A percentile compares a stretch with the other conserved stretches of the same genome.
These are phyloP conservation scores for Leptobrachium ailaonicum DNA, from an alignment of 2,113 vertebrate genomes.

Conservation along the genomic window DNA sequence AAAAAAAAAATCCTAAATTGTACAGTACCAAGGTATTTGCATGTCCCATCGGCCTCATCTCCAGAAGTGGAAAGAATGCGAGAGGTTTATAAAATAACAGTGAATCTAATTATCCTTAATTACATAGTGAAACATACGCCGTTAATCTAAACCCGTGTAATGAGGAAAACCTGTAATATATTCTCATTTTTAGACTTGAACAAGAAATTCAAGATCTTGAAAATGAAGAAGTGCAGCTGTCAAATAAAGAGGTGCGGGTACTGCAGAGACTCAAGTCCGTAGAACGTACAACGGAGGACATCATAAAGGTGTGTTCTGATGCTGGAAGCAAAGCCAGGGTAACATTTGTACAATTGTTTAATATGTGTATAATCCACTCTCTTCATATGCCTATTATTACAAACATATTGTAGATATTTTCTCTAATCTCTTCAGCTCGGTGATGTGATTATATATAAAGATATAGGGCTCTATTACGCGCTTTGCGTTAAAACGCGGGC, in stretches of 20 bases:
- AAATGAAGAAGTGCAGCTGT: constrained; percentile 81
- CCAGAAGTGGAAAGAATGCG: constrained; percentile 18
- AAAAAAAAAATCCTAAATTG: too few species aligned
- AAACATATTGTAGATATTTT: background rate
- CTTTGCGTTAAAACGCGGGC: too few species aligned
- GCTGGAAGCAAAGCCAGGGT: too few species aligned
- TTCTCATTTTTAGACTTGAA: constrained; percentile 75
- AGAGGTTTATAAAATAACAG: background rate
- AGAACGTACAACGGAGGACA: constrained; percentile 88
- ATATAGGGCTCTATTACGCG: too few species aligned
- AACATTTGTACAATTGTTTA: too few species aligned
- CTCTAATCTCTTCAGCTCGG: too few species aligned
- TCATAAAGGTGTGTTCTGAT: constrained; percentile 81
- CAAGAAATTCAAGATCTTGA: constrained; percentile 85
- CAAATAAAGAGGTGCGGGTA: constrained; percentile 80
- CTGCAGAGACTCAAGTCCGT: constrained; percentile 87
- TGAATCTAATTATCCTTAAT: background rate
- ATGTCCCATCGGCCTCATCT: background rate
- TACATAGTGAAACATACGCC: background rate
- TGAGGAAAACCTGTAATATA: constrained; percentile 6
- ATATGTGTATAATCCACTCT: too few species aligned
- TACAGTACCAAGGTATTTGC: background rate
- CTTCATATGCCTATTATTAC: too few species aligned
- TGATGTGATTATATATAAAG: too few species aligned
- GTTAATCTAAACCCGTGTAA: background rate